A percentile compares a stretch with the other conserved stretches of the same genome.
Evolutionary conservation across 2,888 invertebrate genomes (phyloP).

Genomic region (Aphrophora alni): DNA sequence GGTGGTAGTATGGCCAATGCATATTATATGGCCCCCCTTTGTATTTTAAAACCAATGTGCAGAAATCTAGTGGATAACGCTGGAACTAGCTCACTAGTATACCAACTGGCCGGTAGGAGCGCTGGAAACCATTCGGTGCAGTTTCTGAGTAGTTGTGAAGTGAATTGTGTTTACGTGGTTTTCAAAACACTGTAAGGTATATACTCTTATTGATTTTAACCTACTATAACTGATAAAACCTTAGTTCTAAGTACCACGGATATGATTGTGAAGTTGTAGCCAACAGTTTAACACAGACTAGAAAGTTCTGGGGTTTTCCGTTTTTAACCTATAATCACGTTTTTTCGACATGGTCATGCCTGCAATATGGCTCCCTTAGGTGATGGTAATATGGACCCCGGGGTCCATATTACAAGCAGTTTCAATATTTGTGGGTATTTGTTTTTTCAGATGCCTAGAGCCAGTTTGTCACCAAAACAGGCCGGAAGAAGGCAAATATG

Average conservation of each 20-base stretch:
- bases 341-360: constrained; percentile 6
- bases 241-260: not conserved
- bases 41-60: constrained; percentile 21
- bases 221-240: constrained; percentile 16
- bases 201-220: constrained; percentile 19
- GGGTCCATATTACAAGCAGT: constrained; percentile 29
- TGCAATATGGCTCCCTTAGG: constrained; percentile 22
- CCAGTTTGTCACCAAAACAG: constrained; percentile 20
- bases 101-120: constrained; percentile 19
- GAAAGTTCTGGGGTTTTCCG: constrained; percentile 11
- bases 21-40: constrained; percentile 23
- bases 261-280: constrained; percentile 15
- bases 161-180: constrained; percentile 13
- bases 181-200: constrained; percentile 21
- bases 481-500: constrained; percentile 24
- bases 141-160: constrained; percentile 11
- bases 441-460: constrained; percentile 32
- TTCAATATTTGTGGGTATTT: constrained; percentile 26
- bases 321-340: constrained; percentile 23
- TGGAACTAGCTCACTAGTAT: constrained; percentile 26
- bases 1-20: constrained; percentile 24
- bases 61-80: constrained; percentile 12
- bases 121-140: constrained; percentile 11
- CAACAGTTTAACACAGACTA: constrained; percentile 21
- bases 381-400: constrained; percentile 22